A percentile compares a stretch with the other conserved stretches of the same genome.
phyloP scores from a whole-genome alignment of 1,140 invertebrate genomes.

The Ceratina calcarata region DNA sequence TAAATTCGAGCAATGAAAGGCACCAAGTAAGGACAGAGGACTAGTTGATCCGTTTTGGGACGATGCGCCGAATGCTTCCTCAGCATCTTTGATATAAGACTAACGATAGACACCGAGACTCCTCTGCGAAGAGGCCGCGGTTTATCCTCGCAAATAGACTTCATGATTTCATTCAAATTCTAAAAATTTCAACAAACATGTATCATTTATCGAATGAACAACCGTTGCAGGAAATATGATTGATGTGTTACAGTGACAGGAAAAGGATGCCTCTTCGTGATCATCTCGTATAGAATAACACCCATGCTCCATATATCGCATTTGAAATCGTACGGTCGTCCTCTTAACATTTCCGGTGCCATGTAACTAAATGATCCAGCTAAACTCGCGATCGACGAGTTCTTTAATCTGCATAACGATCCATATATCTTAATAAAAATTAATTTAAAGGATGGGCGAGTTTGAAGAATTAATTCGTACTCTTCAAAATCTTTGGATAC shows the following conservation, averaged over 20 bases:
- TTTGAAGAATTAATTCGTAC: slow-evolving; percentile 59
- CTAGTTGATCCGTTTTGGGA: slow-evolving; percentile 68
- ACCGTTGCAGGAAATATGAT: not conserved
- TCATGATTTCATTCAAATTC: slow-evolving; percentile 62
- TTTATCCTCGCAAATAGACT: slow-evolving; percentile 61
- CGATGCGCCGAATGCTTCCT: slow-evolving; percentile 65
- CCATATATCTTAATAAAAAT: not conserved
- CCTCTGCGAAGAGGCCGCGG: slow-evolving; percentile 58
- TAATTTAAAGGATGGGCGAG: not conserved
- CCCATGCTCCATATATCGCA: slow-evolving; percentile 94
- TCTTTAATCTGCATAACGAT: slow-evolving; percentile 1
- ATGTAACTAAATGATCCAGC: slow-evolving; percentile 93
- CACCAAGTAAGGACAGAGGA: slow-evolving; percentile 70
- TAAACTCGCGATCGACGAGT: slow-evolving; percentile 77
- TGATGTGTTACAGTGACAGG: slow-evolving; percentile 80
- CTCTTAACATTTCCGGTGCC: slow-evolving; percentile 91
- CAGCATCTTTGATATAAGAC: slow-evolving; percentile 73
- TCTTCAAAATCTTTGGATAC: slow-evolving; percentile 84
- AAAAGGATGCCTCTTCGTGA: slow-evolving; percentile 83
- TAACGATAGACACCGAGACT: slow-evolving; percentile 52
- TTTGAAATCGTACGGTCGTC: slow-evolving; percentile 87
- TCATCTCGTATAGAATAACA: slow-evolving; percentile 90
- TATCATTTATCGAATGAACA: too few relatives aligned
- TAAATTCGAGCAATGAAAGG: slow-evolving; percentile 66
- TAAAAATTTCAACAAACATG: slow-evolving; percentile 33